Evolutionary conservation across 2,797 vertebrate genomes (phyloP).

Genomic region (Sandelia bainsii): DNA sequence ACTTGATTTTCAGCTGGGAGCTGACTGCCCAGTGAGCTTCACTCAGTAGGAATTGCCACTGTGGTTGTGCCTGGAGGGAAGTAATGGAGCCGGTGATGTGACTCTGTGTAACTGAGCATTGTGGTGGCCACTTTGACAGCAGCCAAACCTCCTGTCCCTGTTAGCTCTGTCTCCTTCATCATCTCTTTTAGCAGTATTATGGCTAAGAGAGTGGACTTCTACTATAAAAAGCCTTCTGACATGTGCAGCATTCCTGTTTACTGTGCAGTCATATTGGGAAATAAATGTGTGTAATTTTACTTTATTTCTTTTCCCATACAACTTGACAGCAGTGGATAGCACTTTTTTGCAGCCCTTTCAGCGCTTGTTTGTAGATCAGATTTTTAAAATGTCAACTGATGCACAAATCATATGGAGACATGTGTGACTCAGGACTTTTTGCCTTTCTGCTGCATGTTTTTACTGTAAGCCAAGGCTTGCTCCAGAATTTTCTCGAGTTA

Average conservation of each 20-base stretch:
- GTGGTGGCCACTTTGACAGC: conserved; percentile 39
- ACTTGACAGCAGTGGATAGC: not conserved
- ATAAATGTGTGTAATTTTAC: conserved; percentile 11
- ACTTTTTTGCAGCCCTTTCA: not conserved
- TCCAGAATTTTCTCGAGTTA: conserved; percentile 26
- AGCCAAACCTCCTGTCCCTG: conserved; percentile 42
- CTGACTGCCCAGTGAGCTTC: conserved; percentile 48
- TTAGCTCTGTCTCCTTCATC: conserved; percentile 39
- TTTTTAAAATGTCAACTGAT: conserved; percentile 36
- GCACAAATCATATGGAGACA: conserved; percentile 21
- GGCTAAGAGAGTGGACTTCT: not conserved
- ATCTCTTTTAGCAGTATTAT: conserved; percentile 31
- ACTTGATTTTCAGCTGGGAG: conserved; percentile 23
- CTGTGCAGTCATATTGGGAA: conserved; percentile 13
- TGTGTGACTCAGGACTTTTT: conserved; percentile 12
- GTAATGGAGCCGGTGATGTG: conserved; percentile 35
- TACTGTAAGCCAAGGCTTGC: not conserved
- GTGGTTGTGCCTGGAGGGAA: conserved; percentile 43
- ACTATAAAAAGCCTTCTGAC: conserved; percentile 16
- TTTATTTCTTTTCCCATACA: not conserved
- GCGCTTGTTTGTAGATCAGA: conserved; percentile 10
- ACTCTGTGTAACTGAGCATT: conserved; percentile 12
- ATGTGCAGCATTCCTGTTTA: conserved; percentile 8
- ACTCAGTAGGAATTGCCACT: conserved; percentile 33
- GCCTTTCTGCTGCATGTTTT: conserved; percentile 17